Base-by-base conservation (phyloP, 2,888 invertebrate species). In the Agrotis ipsilon region DNA sequence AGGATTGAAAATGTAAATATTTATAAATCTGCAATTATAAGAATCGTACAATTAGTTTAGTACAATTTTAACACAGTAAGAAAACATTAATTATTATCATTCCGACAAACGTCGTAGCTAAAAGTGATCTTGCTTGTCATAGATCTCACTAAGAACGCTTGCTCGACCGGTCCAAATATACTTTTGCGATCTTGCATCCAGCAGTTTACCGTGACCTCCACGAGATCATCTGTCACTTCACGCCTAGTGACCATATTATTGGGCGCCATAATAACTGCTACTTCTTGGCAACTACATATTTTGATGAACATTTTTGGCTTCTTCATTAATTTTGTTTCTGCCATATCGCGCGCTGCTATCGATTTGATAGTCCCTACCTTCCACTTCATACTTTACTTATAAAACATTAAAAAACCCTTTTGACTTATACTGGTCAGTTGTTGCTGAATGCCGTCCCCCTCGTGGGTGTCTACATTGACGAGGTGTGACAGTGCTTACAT, bases 401-500 rank as follows among this genome's bases (percentile, higher is more conserved):
- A 21, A 52, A 46, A 2, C 6, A 32, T 54, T 1, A 4, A 46
- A 62, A 46, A 48, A 48, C 11, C 1, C 1, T 18, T 16, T 11
- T 6, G 0, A 27, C 4, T 19, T 19, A 48, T 46, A 49, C 11
- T 77, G 72, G 61, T 61, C 19, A 39, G 62, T 59, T 79, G 62
- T 48, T 54, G 75, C 61, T 68, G 73, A 68, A 82, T 6, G 51
- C 74, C 5, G 60, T 79, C 78, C 79, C 63, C 19, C 32, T 51
- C 46, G 67, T 52, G 55, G 59, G 59, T 70, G 70, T 69, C 63
- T 64, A 72, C 86, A 87, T 86, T 89, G 91, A 90, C 89, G 89
- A 91, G 91, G 92, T 87, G 92, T 91, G 91, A 91, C 90, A 88
- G 81, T 92, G 76, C 88, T 87, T 88, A 90, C 89, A 88, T 85